Evolutionary conservation across 1,140 invertebrate genomes (phyloP).

Genomic region (Leptinotarsa texana): DNA sequence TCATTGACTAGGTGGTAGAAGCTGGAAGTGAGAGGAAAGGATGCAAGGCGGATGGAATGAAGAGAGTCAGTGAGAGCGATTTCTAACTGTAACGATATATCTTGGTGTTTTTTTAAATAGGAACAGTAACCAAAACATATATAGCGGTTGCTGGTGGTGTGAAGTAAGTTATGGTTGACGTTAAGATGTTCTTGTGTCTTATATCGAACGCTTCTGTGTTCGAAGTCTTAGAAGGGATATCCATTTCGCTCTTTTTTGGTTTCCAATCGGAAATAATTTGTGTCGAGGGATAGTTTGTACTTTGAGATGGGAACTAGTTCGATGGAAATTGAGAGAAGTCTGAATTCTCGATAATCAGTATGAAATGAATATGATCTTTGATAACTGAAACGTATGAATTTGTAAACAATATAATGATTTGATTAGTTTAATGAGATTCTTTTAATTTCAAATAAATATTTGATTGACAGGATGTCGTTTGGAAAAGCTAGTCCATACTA

Average conservation of each 20-base stretch:
- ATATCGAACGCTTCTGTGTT: constrained; percentile 25
- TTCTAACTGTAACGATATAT: constrained; percentile 41
- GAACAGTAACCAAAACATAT: constrained; percentile 43
- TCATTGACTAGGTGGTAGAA: constrained; percentile 29
- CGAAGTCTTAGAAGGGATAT: neutral
- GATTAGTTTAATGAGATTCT: too few relatives aligned
- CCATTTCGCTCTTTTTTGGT: neutral
- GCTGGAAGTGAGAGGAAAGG: constrained; percentile 12
- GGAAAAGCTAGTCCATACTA: too few relatives aligned
- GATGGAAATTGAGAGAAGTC: too few relatives aligned
- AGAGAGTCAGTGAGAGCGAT: constrained; percentile 28
- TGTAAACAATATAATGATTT: too few relatives aligned
- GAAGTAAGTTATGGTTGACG: constrained; percentile 35
- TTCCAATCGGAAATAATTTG: neutral
- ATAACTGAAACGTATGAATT: too few relatives aligned
- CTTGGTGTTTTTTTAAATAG: constrained; percentile 40
- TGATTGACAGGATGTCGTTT: too few relatives aligned
- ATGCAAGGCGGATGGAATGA: neutral
- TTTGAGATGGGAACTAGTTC: too few relatives aligned
- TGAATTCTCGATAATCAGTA: too few relatives aligned
- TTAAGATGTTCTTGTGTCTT: constrained; percentile 29
- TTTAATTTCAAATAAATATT: too few relatives aligned
- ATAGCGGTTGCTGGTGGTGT: constrained; percentile 42
- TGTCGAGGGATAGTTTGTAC: too few relatives aligned
- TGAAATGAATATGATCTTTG: too few relatives aligned